Percentiles rank a stretch among this genome's conserved stretches.
phyloP scores from a whole-genome alignment of 2,113 vertebrate genomes.

The Lanius ludovicianus region DNA sequence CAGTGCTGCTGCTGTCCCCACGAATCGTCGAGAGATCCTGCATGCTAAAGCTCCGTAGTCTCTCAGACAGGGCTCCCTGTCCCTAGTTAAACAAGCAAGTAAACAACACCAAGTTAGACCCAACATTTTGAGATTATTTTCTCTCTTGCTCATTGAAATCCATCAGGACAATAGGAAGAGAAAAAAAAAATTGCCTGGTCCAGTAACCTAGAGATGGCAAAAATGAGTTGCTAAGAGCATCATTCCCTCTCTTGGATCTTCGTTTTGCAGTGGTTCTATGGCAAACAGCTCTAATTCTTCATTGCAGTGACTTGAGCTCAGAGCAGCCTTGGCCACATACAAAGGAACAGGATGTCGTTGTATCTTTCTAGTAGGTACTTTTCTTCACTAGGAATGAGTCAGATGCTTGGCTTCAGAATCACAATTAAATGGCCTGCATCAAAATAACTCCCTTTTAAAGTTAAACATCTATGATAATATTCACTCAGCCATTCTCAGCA shows the following conservation, averaged over 20 bases:
- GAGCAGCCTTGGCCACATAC: not conserved
- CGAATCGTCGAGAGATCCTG: slow-evolving; percentile 92
- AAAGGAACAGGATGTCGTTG: not conserved
- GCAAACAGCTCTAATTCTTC: not conserved
- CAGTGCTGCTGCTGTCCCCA: slow-evolving; percentile 74
- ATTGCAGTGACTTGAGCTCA: not conserved
- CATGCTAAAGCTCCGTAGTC: slow-evolving; percentile 98
- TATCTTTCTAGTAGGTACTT: not conserved
- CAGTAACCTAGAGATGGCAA: not conserved
- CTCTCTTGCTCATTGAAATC: not conserved
- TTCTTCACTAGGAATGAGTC: not conserved
- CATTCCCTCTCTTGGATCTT: not conserved
- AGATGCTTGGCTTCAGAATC: not conserved
- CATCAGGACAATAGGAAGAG: not conserved
- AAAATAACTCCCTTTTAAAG: not conserved
- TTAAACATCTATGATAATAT: not conserved
- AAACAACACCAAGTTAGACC: slow-evolving; percentile 8
- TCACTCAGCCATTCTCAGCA: not conserved
- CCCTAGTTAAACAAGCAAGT: slow-evolving; percentile 74
- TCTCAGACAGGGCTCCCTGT: slow-evolving; percentile 94
- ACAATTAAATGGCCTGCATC: not conserved
- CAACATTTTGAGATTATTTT: not conserved
- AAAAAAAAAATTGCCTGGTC: not conserved
- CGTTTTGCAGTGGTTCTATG: not conserved
- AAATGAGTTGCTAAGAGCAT: not conserved